Conservation (phyloP, 2,888 invertebrate species). For the Saturnia pavonia region DNA sequence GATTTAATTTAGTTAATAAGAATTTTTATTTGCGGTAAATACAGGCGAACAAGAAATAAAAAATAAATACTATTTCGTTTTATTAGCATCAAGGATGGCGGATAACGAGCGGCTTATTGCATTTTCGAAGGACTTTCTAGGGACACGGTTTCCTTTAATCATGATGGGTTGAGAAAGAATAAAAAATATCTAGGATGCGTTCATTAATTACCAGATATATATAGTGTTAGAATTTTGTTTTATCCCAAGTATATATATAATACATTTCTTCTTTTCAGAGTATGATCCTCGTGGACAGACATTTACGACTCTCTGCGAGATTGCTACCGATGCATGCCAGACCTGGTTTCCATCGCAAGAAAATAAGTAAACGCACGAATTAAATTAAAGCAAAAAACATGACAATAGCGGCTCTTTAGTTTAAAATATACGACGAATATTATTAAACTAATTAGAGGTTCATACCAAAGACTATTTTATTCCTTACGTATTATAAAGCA, state of each 20-base stretch:
- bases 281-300: constrained; percentile 88
- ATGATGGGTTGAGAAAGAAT: too few relatives aligned
- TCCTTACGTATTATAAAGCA: neutral
- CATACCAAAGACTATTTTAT: neutral
- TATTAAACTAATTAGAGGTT: neutral
- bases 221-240: too few relatives aligned
- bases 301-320: constrained; percentile 91
- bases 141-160: too few relatives aligned
- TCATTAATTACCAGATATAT: too few relatives aligned
- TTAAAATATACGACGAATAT: neutral
- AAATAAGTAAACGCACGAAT: constrained; percentile 48
- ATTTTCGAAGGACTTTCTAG: too few relatives aligned
- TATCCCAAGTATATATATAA: too few relatives aligned
- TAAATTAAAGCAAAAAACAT: neutral
- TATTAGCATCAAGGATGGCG: too few relatives aligned
- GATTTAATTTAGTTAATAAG: too few relatives aligned
- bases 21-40: too few relatives aligned
- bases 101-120: too few relatives aligned
- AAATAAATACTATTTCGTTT: too few relatives aligned
- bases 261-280: constrained; percentile 63
- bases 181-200: neutral
- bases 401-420: neutral
- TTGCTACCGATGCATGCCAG: constrained; percentile 92
- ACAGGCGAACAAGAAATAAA: too few relatives aligned
- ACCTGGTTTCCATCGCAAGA: constrained; percentile 86